Evolutionary conservation across 2,888 invertebrate species (phyloP).

Genomic region (Heliothis peltigera): DNA sequence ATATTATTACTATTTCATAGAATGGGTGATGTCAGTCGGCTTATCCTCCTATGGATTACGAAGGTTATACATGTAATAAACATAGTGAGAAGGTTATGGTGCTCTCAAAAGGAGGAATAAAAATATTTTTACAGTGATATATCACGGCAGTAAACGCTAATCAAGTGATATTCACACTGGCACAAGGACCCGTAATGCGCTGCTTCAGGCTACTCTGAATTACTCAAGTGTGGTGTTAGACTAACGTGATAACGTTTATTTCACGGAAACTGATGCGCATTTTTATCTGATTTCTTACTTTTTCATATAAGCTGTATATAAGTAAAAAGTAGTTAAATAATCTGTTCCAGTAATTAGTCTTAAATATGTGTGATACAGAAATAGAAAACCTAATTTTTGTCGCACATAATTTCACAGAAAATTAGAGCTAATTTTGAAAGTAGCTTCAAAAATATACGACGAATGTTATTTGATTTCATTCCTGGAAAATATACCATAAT

Average conservation of each 20-base stretch:
- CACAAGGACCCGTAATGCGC: conserved; percentile 17
- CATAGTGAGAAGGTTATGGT: conserved; percentile 11
- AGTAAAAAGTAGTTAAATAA: neutral
- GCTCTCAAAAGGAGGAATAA: conserved; percentile 16
- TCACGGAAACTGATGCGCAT: neutral
- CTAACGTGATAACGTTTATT: neutral
- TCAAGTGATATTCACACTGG: conserved; percentile 31
- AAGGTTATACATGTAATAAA: conserved; percentile 9
- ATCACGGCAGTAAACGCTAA: conserved; percentile 21
- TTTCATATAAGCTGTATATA: neutral
- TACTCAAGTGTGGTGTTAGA: neutral
- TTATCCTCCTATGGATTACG: conserved; percentile 1
- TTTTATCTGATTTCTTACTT: neutral
- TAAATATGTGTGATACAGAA: neutral
- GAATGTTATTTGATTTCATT: conserved; percentile 17
- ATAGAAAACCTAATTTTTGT: neutral
- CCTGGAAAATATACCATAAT: conserved; percentile 16
- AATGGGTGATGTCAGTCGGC: too few species aligned
- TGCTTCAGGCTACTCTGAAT: neutral
- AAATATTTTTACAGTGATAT: conserved; percentile 30
- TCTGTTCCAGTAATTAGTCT: neutral
- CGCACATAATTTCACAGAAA: conserved; percentile 5
- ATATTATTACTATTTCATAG: too few species aligned
- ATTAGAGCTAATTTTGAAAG: conserved; percentile 8
- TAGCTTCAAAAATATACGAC: conserved; percentile 18